Base-by-base conservation (phyloP, 2,888 invertebrate genomes). In the Cataglyphis albicans region DNA sequence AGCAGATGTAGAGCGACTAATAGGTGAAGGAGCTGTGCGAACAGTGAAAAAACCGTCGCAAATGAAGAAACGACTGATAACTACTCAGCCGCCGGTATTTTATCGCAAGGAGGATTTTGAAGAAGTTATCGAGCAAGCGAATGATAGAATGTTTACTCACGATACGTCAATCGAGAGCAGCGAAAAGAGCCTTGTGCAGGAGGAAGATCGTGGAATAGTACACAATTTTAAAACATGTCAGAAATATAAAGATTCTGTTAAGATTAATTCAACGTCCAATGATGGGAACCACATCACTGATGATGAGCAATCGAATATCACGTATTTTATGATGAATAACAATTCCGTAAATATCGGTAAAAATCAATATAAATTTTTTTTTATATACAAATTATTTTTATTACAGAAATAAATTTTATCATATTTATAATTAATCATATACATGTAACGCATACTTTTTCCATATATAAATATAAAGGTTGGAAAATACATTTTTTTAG, bases 1-100 rank as follows among this genome's bases (percentile, higher is more conserved):
- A 87, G 89, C 93, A 29, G 94, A 94, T 64, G 94, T 94, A 0
- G 94, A 94, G 84, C 91, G 93, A 85, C 84, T 94, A n/a, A 94
- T 94, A 78, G 93, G 93, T 10, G 94, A 94, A 90, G 94, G 94
- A 55, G 94, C 94, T 12, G 94, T 94, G 9, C 90, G 92, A 86
- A 94, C 94, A 3, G 93, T 94, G 0, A 94, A 93, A 70, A 94
- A 94, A 81, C 94, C 94, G 29, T 89, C 90, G 3, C 93, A 92
- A 78, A 91, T 94, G 83, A 93, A 91, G 63, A 93, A 89, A 41
- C 93, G 94, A 65, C 68, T 92, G 21, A 59, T 92, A 2, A 88
- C 91, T n/a, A 85, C 89, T 4, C 84, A 90, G 12, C 84, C 90
- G 32, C 86, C 91, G 7, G 67, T 90, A 38, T 86, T 91, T 61